Evolutionary conservation across 2,888 invertebrate genomes (phyloP), one percentile per base, ranked within the genome.

Genomic region (Dorcus parallelipipedus): DNA sequence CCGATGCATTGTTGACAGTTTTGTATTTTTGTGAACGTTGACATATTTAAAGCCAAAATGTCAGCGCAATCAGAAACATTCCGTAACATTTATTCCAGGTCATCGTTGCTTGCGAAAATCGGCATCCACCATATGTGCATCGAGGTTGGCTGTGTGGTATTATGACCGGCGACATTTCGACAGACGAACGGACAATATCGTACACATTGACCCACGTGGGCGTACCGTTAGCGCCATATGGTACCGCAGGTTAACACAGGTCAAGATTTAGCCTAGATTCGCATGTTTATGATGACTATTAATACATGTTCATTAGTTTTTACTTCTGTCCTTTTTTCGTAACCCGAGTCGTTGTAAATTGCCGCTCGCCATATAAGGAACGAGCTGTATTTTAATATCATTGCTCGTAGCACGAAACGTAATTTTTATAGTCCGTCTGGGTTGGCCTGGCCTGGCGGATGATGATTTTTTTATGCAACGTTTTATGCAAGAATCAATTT

Each of bases 221-320:
- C 53, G 50, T 52, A 52, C 14, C 40, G 49, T 49, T 54, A 52
- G 58, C 56, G 54, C 59, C 65, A 66, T 64, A 64, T 66, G 65
- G 60, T 60, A 50, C 47, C 39, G 45, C 58, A 53, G 54, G 62
- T 63, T 65, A 64, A 55, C 54, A 42, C 61, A 64, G 64, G 65
- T 64, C 65, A 64, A 59, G 65, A 61, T 60, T 62, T 61, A 63
- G 64, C 65, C 65, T 64, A 64, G 64, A 63, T 64, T 59, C 48
- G 58, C 52, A 38, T 53, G 49, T 56, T 63, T 63, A 60, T 67
- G 63, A 55, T 56, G 52, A 47, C 56, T 56, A 56, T 52, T 56
- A 56, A 52, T 50, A 49, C 9, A 14, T 33, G 56, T 52, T 47
- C 39, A 26, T 56, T 56, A 43, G 56, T 51, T 56, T 51, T 45